Conservation (phyloP, 1,140 invertebrate genomes). For the Diorhabda elongata region DNA sequence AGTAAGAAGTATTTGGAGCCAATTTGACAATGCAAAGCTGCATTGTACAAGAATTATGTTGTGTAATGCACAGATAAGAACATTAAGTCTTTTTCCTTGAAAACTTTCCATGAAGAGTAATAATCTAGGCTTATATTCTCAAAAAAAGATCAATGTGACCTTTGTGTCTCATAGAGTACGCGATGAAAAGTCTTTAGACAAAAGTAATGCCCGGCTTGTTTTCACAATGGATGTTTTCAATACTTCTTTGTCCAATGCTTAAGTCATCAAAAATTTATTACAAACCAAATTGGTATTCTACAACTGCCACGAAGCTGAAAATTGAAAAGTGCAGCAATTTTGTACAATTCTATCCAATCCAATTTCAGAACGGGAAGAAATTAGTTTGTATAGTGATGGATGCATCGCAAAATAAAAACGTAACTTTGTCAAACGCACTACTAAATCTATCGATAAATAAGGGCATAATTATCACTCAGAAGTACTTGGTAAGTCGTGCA, state of each 20-base stretch:
- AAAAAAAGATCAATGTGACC: constrained; percentile 27
- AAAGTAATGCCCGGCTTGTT: background rate
- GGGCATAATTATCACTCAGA: constrained; percentile 25
- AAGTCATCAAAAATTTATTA: too few relatives aligned
- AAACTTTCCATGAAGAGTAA: constrained; percentile 4
- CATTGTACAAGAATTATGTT: constrained; percentile 1
- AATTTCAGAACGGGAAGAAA: too few relatives aligned
- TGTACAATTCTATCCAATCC: too few relatives aligned
- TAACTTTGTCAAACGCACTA: constrained; percentile 11
- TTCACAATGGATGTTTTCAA: too few relatives aligned
- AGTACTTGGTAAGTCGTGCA: constrained; percentile 34
- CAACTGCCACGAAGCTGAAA: too few relatives aligned
- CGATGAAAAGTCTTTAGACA: constrained; percentile 17
- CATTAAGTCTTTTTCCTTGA: constrained; percentile 4
- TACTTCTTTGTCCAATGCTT: too few relatives aligned
- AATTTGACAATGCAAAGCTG: constrained; percentile 7
- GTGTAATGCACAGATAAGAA: background rate
- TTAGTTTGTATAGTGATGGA: too few relatives aligned
- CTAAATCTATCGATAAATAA: constrained; percentile 16
- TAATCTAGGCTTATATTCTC: constrained; percentile 16
- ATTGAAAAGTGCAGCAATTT: too few relatives aligned
- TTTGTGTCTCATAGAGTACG: constrained; percentile 19
- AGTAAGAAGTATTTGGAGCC: constrained; percentile 11
- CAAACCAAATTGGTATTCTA: too few relatives aligned
- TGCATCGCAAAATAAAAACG: too few relatives aligned